Conservation (phyloP, 2,888 invertebrate genomes). For the Harpagoxenus sublaevis region DNA sequence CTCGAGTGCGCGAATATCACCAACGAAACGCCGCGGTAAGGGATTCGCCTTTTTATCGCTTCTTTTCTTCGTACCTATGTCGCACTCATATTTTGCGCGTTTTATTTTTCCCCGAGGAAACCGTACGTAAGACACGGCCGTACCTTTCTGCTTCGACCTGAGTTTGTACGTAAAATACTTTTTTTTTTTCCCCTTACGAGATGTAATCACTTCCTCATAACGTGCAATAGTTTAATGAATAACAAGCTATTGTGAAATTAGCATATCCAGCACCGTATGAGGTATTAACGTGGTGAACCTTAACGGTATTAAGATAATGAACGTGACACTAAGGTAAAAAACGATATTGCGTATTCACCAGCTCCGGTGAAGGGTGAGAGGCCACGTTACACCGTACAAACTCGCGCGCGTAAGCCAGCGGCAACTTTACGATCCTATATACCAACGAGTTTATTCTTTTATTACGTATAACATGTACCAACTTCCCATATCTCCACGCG, state of each 20-base stretch:
- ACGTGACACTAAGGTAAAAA: slow-evolving; percentile 51
- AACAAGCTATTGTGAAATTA: neutral
- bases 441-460: slow-evolving; percentile 82
- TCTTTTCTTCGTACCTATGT: slow-evolving; percentile 66
- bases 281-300: neutral
- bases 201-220: neutral
- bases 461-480: slow-evolving; percentile 80
- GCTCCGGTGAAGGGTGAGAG: slow-evolving; percentile 55
- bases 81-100: slow-evolving; percentile 71
- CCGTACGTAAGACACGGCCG: neutral
- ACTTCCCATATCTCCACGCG: slow-evolving; percentile 58
- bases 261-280: neutral
- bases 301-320: slow-evolving; percentile 1
- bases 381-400: slow-evolving; percentile 67
- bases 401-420: slow-evolving; percentile 78
- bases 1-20: slow-evolving; percentile 22
- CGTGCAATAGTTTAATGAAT: neutral
- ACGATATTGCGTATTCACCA: slow-evolving; percentile 73
- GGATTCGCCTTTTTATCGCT: slow-evolving; percentile 48
- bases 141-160: neutral
- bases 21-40: slow-evolving; percentile 6
- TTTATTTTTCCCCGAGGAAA: slow-evolving; percentile 74
- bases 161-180: neutral
- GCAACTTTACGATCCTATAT: slow-evolving; percentile 83
- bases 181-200: neutral